Evolutionary conservation across 2,888 invertebrate genomes (phyloP).

Genomic region (Drosophila robusta): DNA sequence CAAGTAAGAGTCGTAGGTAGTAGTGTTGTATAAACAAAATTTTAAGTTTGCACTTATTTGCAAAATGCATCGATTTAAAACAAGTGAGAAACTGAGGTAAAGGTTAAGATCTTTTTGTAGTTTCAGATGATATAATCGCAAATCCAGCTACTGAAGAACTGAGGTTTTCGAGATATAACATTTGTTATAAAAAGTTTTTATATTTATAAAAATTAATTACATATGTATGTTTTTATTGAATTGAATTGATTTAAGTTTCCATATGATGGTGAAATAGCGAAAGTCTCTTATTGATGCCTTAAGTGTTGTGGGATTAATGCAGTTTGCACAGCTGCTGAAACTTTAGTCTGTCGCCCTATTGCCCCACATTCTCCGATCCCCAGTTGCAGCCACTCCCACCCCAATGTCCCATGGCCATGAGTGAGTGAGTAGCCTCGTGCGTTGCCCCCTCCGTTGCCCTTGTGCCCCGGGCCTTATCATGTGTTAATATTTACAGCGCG

Average conservation of each 20-base stretch:
- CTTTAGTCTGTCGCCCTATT: constrained; percentile 1
- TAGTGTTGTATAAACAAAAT: too few relatives aligned
- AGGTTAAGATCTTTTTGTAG: too few relatives aligned
- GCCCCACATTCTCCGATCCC: constrained; percentile 32
- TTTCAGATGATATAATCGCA: too few relatives aligned
- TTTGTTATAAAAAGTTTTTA: too few relatives aligned
- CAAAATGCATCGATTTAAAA: too few relatives aligned
- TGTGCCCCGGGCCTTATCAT: constrained; percentile 35
- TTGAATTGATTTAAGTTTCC: background rate
- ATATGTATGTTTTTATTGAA: too few relatives aligned
- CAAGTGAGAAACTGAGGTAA: too few relatives aligned
- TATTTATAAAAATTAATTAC: too few relatives aligned
- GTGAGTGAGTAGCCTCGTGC: constrained; percentile 20
- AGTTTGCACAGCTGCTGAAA: background rate
- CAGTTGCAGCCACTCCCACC: constrained; percentile 3
- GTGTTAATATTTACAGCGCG: constrained; percentile 51
- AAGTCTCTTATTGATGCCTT: background rate
- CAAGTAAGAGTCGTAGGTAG: too few relatives aligned
- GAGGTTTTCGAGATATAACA: too few relatives aligned
- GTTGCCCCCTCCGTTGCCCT: background rate
- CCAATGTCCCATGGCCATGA: constrained; percentile 18
- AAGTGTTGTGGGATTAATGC: background rate
- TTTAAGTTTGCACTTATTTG: too few relatives aligned
- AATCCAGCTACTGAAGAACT: too few relatives aligned
- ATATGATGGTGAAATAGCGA: constrained; percentile 1